Base-by-base conservation (phyloP, 2,797 vertebrate species). In the Cyprinodon diabolis region DNA sequence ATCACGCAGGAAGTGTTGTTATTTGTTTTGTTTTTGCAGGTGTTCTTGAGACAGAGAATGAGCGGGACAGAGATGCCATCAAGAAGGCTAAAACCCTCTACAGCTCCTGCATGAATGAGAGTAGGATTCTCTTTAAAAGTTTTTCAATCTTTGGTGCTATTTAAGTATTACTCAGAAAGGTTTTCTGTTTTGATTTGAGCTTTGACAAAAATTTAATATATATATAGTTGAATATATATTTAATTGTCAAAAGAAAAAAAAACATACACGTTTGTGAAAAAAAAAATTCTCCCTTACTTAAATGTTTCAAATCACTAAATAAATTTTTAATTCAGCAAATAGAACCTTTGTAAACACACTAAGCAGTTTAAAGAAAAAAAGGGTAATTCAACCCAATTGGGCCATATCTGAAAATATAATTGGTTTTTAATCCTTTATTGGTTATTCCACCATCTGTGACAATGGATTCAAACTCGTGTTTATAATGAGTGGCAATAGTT, bases 21-120 rank as follows among this genome's bases (percentile, higher is more conserved):
- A 4, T 56, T 40, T 77, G 76, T 74, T 87, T 69, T 86, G 76
- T 83, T 86, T 76, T 81, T 86, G 72, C 94, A 99, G 98, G 96
- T 82, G 94, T 97, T 91, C 93, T 99, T 66, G 97, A 99, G 91
- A 95, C 91, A 6, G 77, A 95, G 62, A 91, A 85, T 0, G 74
- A 89, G 73, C 75, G 87, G 48, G 97, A 98, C 90, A 95, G 97
- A 82, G 96, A 96, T 0, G 98, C 98, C 49, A 96, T 97, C 89
- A 95, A 81, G 90, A 99, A 98, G 87, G 97, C 97, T 74, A 98
- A 98, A 92, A 89, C 86, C 55, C 96, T 98, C 21, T 99, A 98
- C 89, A 95, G 86, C 82, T 99, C 97, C 68, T 99, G 97, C 93
- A 97, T 99, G 96, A 97, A 99, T 62, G 95, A 99, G 80, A 96